A percentile compares a stretch with the other conserved stretches of the same genome.
Conservation (phyloP, 2,888 invertebrate species). For the Pycnomerus fuliginosus region DNA sequence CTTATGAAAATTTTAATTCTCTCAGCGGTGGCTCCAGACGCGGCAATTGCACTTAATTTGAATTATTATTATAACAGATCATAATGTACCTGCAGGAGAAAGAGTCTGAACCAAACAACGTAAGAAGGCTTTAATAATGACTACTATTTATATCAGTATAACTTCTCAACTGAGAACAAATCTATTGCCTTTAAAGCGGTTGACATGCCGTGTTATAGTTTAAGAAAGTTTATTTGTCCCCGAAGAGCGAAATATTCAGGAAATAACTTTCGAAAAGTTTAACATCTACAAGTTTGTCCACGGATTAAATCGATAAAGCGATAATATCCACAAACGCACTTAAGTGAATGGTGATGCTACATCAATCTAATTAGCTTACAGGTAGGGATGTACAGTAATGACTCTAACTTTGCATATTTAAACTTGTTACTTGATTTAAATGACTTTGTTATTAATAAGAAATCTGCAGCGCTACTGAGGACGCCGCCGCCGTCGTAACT, state of each 20-base stretch:
- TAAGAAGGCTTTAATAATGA: too few species aligned
- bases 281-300: conserved; percentile 17
- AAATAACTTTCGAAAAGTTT: conserved; percentile 19
- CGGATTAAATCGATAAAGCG: conserved; percentile 11
- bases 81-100: too few species aligned
- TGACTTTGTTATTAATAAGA: conserved; percentile 18
- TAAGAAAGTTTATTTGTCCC: conserved; percentile 20
- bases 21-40: too few species aligned
- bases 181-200: conserved; percentile 17
- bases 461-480: conserved; percentile 8
- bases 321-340: conserved; percentile 13
- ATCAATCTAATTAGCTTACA: conserved; percentile 11
- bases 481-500: background rate
- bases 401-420: conserved; percentile 18
- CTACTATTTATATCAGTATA: too few species aligned
- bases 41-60: too few species aligned
- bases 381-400: conserved; percentile 11
- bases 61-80: too few species aligned
- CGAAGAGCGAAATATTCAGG: conserved; percentile 15
- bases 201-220: conserved; percentile 19
- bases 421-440: conserved; percentile 18
- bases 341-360: conserved; percentile 10
- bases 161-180: too few species aligned
- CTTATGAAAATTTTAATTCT: too few species aligned
- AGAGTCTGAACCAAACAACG: too few species aligned